Evolutionary conservation across 1,140 invertebrate species (phyloP).

Genomic region (Micrasema longulum): DNA sequence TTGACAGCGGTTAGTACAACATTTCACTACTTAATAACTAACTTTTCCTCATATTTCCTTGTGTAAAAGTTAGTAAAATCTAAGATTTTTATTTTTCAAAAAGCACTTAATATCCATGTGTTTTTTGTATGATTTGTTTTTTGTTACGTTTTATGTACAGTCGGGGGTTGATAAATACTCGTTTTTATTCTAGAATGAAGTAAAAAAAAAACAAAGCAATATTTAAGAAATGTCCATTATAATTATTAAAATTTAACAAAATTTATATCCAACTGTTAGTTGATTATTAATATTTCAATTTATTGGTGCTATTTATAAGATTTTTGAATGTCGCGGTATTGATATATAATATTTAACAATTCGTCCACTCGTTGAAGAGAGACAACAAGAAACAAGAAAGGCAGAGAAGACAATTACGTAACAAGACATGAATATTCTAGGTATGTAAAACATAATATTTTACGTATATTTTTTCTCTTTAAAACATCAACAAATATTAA

Average conservation of each 20-base stretch:
- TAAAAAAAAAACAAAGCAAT: constrained; percentile 27
- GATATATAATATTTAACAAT: neutral
- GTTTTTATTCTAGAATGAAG: constrained; percentile 29
- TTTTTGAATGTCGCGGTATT: too few relatives aligned
- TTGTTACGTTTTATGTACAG: neutral
- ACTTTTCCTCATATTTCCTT: neutral
- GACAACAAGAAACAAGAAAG: neutral
- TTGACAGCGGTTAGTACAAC: neutral
- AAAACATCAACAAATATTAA: too few relatives aligned
- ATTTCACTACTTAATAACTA: neutral
- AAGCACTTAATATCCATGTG: neutral
- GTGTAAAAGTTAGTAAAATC: neutral
- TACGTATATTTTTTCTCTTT: too few relatives aligned
- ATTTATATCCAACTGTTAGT: constrained; percentile 6
- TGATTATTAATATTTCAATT: constrained; percentile 28
- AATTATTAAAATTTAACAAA: constrained; percentile 19
- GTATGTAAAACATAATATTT: too few relatives aligned
- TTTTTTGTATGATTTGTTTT: neutral
- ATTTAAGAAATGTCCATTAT: constrained; percentile 35
- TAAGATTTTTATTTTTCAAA: neutral
- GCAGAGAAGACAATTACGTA: constrained; percentile 16
- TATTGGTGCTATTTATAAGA: constrained; percentile 30
- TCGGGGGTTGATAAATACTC: neutral
- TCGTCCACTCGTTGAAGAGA: constrained; percentile 11
- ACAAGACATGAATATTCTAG: constrained; percentile 29